Percentiles rank a stretch among this genome's conserved stretches.
phyloP scores from a whole-genome alignment of 2,113 vertebrate species.

The Pseudonaja textilis region DNA sequence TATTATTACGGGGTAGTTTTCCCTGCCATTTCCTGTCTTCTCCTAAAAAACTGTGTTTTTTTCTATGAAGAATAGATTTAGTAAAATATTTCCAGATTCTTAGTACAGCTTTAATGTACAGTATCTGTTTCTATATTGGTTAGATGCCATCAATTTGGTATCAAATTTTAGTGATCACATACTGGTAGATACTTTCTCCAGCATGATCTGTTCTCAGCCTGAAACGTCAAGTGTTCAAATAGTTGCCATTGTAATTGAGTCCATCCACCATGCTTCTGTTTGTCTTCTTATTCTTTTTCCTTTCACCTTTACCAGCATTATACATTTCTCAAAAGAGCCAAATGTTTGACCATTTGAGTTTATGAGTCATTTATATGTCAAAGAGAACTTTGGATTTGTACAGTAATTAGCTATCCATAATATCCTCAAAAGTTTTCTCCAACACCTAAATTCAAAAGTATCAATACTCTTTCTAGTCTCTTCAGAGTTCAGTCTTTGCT shows the following conservation, averaged over 20 bases:
- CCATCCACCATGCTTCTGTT: background rate
- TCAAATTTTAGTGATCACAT: background rate
- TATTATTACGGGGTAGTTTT: background rate
- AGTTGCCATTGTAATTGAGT: background rate
- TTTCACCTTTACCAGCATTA: background rate
- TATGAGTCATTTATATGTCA: background rate
- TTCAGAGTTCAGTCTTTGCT: background rate
- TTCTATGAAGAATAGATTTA: too few relatives aligned
- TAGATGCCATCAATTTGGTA: too few relatives aligned
- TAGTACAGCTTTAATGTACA: too few relatives aligned
- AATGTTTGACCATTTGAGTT: background rate
- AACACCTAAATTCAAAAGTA: background rate
- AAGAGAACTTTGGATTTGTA: background rate
- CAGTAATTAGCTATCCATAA: background rate
- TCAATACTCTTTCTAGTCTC: background rate
- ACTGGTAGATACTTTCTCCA: background rate
- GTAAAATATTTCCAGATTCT: too few relatives aligned
- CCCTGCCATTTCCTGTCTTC: too few relatives aligned
- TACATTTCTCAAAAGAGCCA: background rate
- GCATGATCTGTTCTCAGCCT: too few relatives aligned
- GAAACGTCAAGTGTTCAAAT: too few relatives aligned
- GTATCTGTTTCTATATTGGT: too few relatives aligned
- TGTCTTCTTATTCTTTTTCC: background rate
- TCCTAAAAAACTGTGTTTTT: too few relatives aligned
- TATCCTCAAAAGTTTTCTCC: background rate